Conservation (phyloP, 2,113 vertebrate species). For the Pangasianodon hypophthalmus region DNA sequence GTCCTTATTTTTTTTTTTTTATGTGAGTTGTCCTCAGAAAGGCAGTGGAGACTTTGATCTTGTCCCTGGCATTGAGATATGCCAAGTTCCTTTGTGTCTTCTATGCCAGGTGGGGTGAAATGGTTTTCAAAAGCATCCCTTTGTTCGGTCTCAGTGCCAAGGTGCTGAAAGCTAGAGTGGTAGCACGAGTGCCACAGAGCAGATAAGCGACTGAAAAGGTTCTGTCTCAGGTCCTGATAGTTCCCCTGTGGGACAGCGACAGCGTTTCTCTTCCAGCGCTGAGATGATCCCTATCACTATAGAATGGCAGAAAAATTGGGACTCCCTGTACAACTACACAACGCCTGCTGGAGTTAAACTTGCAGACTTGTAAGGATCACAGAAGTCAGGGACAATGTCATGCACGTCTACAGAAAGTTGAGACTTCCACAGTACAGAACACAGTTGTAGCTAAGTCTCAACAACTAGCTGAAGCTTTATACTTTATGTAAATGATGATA, state of each 20-base stretch:
- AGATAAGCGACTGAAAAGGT: constrained; percentile 37
- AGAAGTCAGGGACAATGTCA: neutral
- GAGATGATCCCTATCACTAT: constrained; percentile 63
- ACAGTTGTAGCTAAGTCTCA: neutral
- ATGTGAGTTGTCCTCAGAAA: neutral
- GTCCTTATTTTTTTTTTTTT: neutral
- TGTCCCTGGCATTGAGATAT: neutral
- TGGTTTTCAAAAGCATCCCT: constrained; percentile 32
- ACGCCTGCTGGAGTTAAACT: neutral
- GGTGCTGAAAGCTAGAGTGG: constrained; percentile 18
- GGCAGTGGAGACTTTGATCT: constrained; percentile 1
- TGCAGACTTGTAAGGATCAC: too few relatives aligned
- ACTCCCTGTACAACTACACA: neutral
- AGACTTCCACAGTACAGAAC: neutral
- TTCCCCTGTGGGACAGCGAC: constrained; percentile 50
- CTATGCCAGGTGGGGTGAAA: constrained; percentile 26
- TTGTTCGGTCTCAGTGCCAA: constrained; percentile 9
- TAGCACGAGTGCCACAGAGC: neutral
- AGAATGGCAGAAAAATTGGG: constrained; percentile 18
- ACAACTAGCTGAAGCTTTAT: neutral
- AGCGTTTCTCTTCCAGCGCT: constrained; percentile 64
- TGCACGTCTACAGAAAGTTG: neutral
- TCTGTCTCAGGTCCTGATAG: constrained; percentile 40
- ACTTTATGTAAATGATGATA: neutral
- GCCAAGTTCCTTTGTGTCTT: constrained; percentile 24